Evolutionary conservation across 2,888 invertebrate species (phyloP), one percentile per base, ranked within the genome.

Genomic region (Dryocosmus kuriphilus): DNA sequence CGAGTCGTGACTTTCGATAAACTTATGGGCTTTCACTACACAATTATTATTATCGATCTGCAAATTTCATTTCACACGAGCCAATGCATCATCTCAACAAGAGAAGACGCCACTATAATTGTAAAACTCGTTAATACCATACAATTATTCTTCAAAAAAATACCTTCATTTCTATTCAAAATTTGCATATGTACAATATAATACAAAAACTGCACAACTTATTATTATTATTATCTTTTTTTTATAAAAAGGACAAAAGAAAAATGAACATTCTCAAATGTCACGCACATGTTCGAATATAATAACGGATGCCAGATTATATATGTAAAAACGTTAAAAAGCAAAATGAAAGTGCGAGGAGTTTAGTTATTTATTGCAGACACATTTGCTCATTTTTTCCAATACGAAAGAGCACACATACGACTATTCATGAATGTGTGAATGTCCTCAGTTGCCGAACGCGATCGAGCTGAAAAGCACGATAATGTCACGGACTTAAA

Each of bases 401-500:
- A 71, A 51, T 71, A 46, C 51, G 71, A 71, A 71, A 71, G 71
- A 71, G 30, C 27, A n/a, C 9, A 51, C 30, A 46, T 32, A 35
- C 24, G 24, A 57, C 22, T 57, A 24, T 22, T n/a, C 22, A 32
- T 35, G 19, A 24, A 38, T 24, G 24, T 57, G 24, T 24, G 14
- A 24, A 24, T 57, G 24, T 57, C 24, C 57, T 24, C 27, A 63
- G 24, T 41, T 24, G 62, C n/a, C 11, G 32, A 38, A 71, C n/a
- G 46, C 46, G 46, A 71, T 71, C 46, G 71, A 71, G 27, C 46
- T 51, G 30, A 71, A 71, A n/a, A 71, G 71, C 46, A 71, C 51
- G 71, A 71, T 71, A 67, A 27, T 71, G 71, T 71, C 71, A 71
- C 24, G n/a, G 71, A 27, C 27, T 71, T 71, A 30, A 71, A 71